phyloP scores from a whole-genome alignment of 2,113 vertebrate species.

The Phalacrocorax brasilianus region DNA sequence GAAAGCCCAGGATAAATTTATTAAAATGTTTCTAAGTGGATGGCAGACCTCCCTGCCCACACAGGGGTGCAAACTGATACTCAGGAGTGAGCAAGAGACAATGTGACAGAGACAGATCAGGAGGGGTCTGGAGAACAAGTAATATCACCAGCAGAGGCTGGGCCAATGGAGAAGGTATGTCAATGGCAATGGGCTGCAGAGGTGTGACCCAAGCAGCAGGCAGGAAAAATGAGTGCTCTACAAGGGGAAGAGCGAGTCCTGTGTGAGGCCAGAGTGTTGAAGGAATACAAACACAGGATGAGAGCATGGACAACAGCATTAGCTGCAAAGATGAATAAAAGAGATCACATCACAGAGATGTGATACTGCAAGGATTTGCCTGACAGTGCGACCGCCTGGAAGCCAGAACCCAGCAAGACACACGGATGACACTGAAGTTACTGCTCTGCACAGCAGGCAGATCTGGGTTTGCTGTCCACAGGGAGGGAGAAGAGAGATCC shows the following conservation, averaged over 20 bases:
- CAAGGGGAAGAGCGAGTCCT: neutral
- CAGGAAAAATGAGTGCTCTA: neutral
- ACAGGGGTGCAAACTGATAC: neutral
- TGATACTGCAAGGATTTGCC: neutral
- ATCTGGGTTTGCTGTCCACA: neutral
- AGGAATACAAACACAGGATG: neutral
- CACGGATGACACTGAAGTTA: neutral
- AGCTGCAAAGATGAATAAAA: neutral
- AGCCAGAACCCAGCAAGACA: neutral
- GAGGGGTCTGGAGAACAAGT: neutral
- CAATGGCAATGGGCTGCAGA: neutral
- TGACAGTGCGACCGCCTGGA: neutral
- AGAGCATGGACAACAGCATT: neutral
- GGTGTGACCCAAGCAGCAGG: neutral
- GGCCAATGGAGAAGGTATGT: neutral
- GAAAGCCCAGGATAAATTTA: neutral
- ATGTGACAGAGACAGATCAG: neutral
- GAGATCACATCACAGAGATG: neutral
- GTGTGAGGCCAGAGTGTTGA: neutral
- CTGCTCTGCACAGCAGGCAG: neutral
- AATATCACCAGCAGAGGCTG: neutral
- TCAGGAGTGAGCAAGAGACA: neutral
- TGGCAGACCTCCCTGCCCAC: neutral
- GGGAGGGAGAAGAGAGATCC: neutral
- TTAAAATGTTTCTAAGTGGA: neutral